A percentile compares a stretch with the other conserved stretches of the same genome.
These are phyloP conservation scores for Chunga burmeisteri DNA, from an alignment of 2,113 vertebrate species.

Conservation along the genomic window DNA sequence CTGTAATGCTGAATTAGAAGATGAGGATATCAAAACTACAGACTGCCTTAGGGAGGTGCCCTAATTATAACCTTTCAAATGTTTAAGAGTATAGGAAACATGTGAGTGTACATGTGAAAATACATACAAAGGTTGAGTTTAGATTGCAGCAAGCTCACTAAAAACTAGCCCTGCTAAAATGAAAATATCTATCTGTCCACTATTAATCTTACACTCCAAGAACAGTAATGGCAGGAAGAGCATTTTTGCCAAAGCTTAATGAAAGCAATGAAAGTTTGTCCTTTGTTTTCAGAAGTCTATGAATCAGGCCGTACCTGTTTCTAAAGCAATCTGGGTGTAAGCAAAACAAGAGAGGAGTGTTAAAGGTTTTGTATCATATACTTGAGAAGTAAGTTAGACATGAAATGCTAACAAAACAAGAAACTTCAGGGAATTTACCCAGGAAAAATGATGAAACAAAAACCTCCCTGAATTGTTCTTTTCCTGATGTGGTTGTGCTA, in stretches of 20 bases:
- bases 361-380: background rate
- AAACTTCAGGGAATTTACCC: background rate
- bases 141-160: background rate
- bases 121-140: background rate
- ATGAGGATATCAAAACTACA: background rate
- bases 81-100: background rate
- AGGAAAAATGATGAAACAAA: background rate
- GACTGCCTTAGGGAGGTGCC: background rate
- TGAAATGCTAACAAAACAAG: background rate
- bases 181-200: background rate
- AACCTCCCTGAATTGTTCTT: background rate
- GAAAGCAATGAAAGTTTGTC: background rate
- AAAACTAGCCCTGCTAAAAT: background rate
- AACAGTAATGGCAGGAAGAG: background rate
- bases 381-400: background rate
- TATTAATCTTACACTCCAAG: background rate
- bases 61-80: background rate
- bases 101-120: background rate
- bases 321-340: background rate
- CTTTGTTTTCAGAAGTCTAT: background rate
- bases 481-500: background rate
- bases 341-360: background rate
- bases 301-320: background rate
- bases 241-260: background rate
- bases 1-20: background rate